Evolutionary conservation across 2,888 invertebrate species (phyloP), one percentile per base, ranked within the genome.

Genomic region (Drosophila kokeensis): DNA sequence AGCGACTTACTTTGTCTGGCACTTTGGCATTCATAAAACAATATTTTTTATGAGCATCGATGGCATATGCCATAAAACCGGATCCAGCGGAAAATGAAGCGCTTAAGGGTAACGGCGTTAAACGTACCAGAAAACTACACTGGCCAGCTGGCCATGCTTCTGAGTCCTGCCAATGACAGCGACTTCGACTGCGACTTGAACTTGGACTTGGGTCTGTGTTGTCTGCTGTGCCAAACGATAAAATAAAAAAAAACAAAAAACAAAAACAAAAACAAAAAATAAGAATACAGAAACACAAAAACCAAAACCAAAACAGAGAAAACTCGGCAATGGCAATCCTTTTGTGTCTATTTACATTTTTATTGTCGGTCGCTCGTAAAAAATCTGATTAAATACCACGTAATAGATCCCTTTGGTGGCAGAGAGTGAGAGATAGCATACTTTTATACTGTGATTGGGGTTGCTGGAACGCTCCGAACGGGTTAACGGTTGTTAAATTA

Each of bases 401-500:
- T 87, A 87, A 87, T 89, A 87, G 88, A 87, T 88, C 85, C 89
- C 79, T 69, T 76, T 66, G 82, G 68, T 69, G 73, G 75, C 66
- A 59, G 32, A 49, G 40, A n/a, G 57, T 13, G 40, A 3, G 32
- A 52, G 34, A 24, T 27, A 49, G 52, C 57, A 69, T 29, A 69
- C 68, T 71, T 78, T 68, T 57, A 45, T 45, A 45, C 24, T 68
- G 70, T 64, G 87, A 81, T 87, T 82, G 84, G 61, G 21, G 54
- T 36, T 34, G 55, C 45, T 60, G 50, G 64, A 34, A 42, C 45
- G 36, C 34, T 49, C 53, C 48, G 79, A 82, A 79, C 76, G 83
- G 83, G 91, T 91, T 91, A 85, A 90, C 83, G 81, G 88, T 90
- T 90, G 83, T 88, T 91, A 90, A 90, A 90, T 90, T 89, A 89